Base-by-base conservation (phyloP, 35 echinoderm and acorn worm species). In the Apostichopus californicus region DNA sequence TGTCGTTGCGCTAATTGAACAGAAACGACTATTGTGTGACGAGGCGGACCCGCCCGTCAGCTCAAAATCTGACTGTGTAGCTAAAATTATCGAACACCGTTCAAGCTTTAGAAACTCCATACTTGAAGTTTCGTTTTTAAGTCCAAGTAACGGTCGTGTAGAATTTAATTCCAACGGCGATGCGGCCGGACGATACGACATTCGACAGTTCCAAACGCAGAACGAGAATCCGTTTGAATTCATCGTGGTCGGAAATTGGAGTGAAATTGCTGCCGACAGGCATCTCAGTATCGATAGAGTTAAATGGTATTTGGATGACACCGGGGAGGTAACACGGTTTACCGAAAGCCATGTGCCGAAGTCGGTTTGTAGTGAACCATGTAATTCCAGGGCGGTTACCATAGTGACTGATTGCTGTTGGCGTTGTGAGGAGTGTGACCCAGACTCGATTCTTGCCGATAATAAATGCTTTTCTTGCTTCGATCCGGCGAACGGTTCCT, bases 351-450 rank as follows among this genome's bases (percentile, higher is more conserved):
- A 79, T 3, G 81, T 87, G 9, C 96, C 96, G 7, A 91, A 90
- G 55, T 98, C 96, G 5, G 63, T 95, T 2, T 98, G 96, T 66
- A 98, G 90, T 73, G 81, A 90, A 8, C 96, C 92, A 0, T 98
- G 96, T 58, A 63, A 87, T 10, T 24, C 57, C 15, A 87, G 92
- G 55, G 92, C 95, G 55, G 91, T 78, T 24, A 71, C 25, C 25
- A 66, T 71, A 89, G 26, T 53, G 52, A 56, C 46, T 83, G 86
- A 52, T 11, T 87, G 86, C 8, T 87, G 86, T 87, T 87, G 86
- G 86, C 13, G 6, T 9, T 87, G 86, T 15, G 18, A 65, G 4
- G n/a, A 63, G 11, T 87, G 86, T 59, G 26, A 23, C 4, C 55
- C 34, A 4, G 80, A 79, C 9, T n/a, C 87, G 22, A 78, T 89